Base-by-base conservation (phyloP, 2,113 vertebrate genomes). In the Catharus minimus region DNA sequence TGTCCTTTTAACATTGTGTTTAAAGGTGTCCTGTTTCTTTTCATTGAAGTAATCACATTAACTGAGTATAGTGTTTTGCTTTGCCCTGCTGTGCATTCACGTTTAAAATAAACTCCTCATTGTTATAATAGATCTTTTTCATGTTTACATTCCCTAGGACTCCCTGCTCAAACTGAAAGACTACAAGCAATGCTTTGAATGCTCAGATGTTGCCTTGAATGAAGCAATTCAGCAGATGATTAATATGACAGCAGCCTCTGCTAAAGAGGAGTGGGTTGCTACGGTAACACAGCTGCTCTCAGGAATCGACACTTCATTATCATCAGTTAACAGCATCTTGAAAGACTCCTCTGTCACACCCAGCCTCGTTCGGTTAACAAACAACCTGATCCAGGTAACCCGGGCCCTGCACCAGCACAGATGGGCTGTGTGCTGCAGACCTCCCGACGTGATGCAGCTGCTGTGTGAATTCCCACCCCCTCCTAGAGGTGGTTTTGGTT, bases 221-320 rank as follows among this genome's bases (percentile, higher is more conserved):
- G 99, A 99, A 96, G 98, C 99, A 15, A 96, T 99, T 89, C 99
- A 99, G 96, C 99, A 99, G 95, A 98, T 99, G 97, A 97, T 98
- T 80, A 98, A 97, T 33, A 85, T 94, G 13, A 94, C 97, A 16
- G 94, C 97, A 56, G 82, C 98, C 16, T 97, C 98, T 23, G 97
- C 97, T 77, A 99, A 99, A 95, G 99, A 99, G 84, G 99, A 99
- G 94, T 99, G 99, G 99, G 98, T 98, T 88, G 96, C 98, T 91
- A 99, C 98, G 7, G 98, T 99, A 67, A 98, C 97, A 53, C 98
- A 98, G 76, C 95, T 99, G 95, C 97, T 99, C 73, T 89, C 95
- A 41, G 99, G 99, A 86, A 98, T 99, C 4, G 98, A 99, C 60
- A 95, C 97, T 91, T 98, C 98, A 53, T 97, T 99, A 68, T 97